Percentiles rank a stretch among this genome's conserved stretches.
phyloP scores from a whole-genome alignment of 2,888 invertebrate genomes.

The Alviniconcha strummeri region DNA sequence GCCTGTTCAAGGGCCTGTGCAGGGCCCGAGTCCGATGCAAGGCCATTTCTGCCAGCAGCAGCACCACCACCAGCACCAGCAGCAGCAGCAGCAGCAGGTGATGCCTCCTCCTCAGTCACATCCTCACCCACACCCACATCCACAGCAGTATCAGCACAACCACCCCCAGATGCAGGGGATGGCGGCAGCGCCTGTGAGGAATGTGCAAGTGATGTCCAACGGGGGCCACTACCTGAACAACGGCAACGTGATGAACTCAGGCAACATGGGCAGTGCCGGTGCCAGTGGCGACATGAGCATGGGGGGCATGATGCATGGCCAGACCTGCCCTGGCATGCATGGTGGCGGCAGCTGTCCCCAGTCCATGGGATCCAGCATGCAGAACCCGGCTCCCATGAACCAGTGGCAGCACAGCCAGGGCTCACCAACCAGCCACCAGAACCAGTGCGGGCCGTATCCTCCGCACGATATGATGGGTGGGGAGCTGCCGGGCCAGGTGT shows the following conservation, averaged over 20 bases:
- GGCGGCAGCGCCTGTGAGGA: conserved; percentile 19
- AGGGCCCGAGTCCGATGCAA: background rate
- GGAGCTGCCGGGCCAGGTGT: conserved; percentile 21
- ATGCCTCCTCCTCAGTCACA: conserved; percentile 31
- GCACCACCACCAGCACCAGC: background rate
- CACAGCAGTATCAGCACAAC: conserved; percentile 25
- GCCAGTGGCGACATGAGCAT: too few species aligned
- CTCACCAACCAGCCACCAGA: background rate
- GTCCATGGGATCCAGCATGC: background rate
- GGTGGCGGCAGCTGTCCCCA: background rate
- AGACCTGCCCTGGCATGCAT: conserved; percentile 19
- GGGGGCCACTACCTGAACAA: conserved; percentile 28
- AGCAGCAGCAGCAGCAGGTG: conserved; percentile 19
- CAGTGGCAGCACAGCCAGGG: conserved; percentile 12
- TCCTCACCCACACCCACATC: conserved; percentile 28
- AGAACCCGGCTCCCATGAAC: background rate
- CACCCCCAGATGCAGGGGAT: conserved; percentile 24
- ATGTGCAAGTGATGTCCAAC: conserved; percentile 11
- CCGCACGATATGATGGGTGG: conserved; percentile 32
- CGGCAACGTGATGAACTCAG: conserved; percentile 9
- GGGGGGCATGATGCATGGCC: background rate
- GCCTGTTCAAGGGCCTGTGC: conserved; percentile 1
- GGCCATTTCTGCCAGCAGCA: conserved; percentile 5
- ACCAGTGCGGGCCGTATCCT: conserved; percentile 46
- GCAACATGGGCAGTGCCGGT: background rate